Evolutionary conservation across 1,140 invertebrate species (phyloP), one percentile per base, ranked within the genome.

Genomic region (Aradophagus sp.): DNA sequence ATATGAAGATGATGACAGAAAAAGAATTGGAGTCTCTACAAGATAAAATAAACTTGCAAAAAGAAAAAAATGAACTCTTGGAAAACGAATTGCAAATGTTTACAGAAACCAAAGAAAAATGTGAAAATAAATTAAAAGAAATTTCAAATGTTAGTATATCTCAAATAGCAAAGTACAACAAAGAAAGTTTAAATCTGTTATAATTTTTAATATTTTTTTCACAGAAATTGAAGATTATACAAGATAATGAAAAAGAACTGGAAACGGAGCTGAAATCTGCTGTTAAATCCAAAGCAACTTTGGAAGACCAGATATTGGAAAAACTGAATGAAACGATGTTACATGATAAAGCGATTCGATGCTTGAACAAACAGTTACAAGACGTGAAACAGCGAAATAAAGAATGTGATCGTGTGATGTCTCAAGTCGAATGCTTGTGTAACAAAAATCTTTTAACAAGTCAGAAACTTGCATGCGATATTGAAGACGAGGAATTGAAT

Each of bases 301-400:
- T 90, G 27, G 91, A 93, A 76, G 88, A 91, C 48, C 73, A 87
- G n/a, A 89, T 93, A 31, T 74, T 92, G 7, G 77, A 82, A 29
- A 87, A 89, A 41, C 81, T 93, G 0, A 89, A 93, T 73, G 90
- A 92, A 10, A 90, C 91, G 71, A 70, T 91, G n/a, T 83, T 89
- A 3, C 89, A 90, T 19, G 89, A 93, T 65, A 92, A 92, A 77
- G 87, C 88, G 0, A 53, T 79, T 1, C 59, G 59, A 34, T 74
- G 83, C 72, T 73, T 88, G 7, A 83, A 87, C 19, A 87, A 87
- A 74, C 52, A 85, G n/a, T 68, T 89, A 10, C 78, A 84, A 15
- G 84, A 87, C 19, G 47, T 77, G 0, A 86, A 87, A 41, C 79
- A 86, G 23, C 52, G 66, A n/a, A 81, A 84, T 10, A 77, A 85